Evolutionary conservation across 2,797 vertebrate genomes (phyloP).

Genomic region (Pogoniulus pusillus): DNA sequence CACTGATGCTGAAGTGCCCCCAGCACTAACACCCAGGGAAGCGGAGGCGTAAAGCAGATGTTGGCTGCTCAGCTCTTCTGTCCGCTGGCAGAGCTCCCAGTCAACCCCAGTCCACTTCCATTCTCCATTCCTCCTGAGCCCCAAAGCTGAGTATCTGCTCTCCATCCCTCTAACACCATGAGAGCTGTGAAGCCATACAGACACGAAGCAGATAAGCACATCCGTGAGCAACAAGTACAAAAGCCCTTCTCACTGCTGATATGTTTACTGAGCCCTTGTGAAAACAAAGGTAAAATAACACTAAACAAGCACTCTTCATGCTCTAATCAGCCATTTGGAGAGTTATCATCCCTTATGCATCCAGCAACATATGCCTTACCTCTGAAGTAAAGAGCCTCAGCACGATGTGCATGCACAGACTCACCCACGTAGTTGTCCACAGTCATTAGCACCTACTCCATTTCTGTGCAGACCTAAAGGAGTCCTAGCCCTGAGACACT

Average conservation of each 20-base stretch:
- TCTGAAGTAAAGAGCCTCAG: background rate
- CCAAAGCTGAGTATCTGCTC: background rate
- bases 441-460: background rate
- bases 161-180: background rate
- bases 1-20: fast-evolving
- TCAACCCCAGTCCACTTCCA: background rate
- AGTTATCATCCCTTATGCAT: background rate
- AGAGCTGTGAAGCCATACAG: background rate
- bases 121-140: background rate
- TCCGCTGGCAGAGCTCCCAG: background rate
- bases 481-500: background rate
- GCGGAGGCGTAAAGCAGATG: fast-evolving
- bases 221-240: background rate
- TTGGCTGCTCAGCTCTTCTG: background rate
- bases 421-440: background rate
- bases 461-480: background rate
- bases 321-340: background rate
- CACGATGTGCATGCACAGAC: background rate
- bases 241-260: background rate
- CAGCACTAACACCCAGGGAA: background rate
- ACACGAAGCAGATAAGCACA: background rate
- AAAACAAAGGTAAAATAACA: background rate
- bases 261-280: background rate
- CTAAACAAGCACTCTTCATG: background rate
- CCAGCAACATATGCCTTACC: background rate